Evolutionary conservation across 2,888 invertebrate genomes (phyloP).

Genomic region (Athripsodes cinereus): DNA sequence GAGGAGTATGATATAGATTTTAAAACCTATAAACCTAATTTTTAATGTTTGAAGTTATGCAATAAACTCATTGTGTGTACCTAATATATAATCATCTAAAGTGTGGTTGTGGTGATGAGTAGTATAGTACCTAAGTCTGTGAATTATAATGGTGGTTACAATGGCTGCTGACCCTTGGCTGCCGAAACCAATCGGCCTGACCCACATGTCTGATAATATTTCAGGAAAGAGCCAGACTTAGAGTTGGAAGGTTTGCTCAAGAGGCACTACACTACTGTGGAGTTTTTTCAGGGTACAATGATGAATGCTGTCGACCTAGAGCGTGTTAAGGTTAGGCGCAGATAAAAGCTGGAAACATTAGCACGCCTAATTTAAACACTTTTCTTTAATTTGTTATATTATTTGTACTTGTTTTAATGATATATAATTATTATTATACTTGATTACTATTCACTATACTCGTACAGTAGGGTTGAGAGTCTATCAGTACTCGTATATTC

Average conservation of each 20-base stretch:
- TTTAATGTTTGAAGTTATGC: too few species aligned
- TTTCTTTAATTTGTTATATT: slow-evolving; percentile 25
- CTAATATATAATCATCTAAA: too few species aligned
- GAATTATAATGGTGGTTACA: too few species aligned
- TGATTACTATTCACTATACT: slow-evolving; percentile 27
- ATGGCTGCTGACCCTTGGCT: not conserved
- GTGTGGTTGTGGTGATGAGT: too few species aligned
- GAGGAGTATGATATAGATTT: too few species aligned
- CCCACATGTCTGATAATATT: slow-evolving; percentile 33
- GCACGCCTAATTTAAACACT: slow-evolving; percentile 50
- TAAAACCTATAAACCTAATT: too few species aligned
- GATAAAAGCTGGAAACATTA: slow-evolving; percentile 44
- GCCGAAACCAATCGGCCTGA: slow-evolving; percentile 6
- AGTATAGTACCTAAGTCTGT: too few species aligned
- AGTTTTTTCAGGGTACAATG: slow-evolving; percentile 99
- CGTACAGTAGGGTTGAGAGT: slow-evolving; percentile 29
- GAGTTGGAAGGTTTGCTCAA: slow-evolving; percentile 99
- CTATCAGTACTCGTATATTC: slow-evolving; percentile 26
- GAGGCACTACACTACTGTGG: slow-evolving; percentile 99
- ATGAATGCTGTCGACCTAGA: slow-evolving; percentile 99
- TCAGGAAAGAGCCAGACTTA: slow-evolving; percentile 99
- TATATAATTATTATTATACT: slow-evolving; percentile 25
- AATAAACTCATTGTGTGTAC: too few species aligned
- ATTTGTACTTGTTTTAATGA: slow-evolving; percentile 32
- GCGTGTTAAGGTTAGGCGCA: slow-evolving; percentile 91